Percentiles rank a stretch among this genome's conserved stretches.
phyloP scores from a whole-genome alignment of 2,888 invertebrate genomes.

The Neocrepidodera transversa region DNA sequence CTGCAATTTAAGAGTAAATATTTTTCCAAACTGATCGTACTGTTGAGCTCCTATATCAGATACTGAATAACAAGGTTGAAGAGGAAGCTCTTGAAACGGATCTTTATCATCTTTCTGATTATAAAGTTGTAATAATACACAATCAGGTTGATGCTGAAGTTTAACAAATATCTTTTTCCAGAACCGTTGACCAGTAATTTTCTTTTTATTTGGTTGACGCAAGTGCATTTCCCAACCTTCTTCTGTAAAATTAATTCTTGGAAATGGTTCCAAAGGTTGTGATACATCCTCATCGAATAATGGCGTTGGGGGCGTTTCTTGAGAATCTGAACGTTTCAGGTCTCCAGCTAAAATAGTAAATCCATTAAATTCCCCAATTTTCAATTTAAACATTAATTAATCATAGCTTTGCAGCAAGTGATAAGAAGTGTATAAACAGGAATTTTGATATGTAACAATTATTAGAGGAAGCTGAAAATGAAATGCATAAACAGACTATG shows the following conservation, averaged over 20 bases:
- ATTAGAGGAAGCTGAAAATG: too few species aligned
- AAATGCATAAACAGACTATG: too few species aligned
- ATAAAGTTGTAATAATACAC: slow-evolving; percentile 84
- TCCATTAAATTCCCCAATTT: background rate
- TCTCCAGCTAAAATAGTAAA: slow-evolving; percentile 43
- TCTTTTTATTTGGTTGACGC: slow-evolving; percentile 95
- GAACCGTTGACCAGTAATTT: slow-evolving; percentile 89
- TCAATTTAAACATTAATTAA: too few species aligned
- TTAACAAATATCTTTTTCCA: slow-evolving; percentile 97
- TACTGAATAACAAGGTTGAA: slow-evolving; percentile 94
- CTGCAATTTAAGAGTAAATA: slow-evolving; percentile 96
- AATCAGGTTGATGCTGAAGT: slow-evolving; percentile 77
- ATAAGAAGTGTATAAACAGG: too few species aligned
- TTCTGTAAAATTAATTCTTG: slow-evolving; percentile 76
- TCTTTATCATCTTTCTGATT: slow-evolving; percentile 76
- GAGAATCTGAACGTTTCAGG: slow-evolving; percentile 65
- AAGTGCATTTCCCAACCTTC: slow-evolving; percentile 97
- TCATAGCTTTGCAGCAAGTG: too few species aligned
- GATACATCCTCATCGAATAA: slow-evolving; percentile 94
- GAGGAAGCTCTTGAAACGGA: slow-evolving; percentile 92
- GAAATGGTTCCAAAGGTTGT: slow-evolving; percentile 90
- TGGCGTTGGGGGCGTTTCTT: slow-evolving; percentile 90
- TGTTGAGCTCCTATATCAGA: slow-evolving; percentile 96
- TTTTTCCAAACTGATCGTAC: slow-evolving; percentile 98
- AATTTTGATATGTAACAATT: too few species aligned